These are phyloP conservation scores for rat (Rattus norvegicus) DNA, from an alignment of 2,113 vertebrate genomes.

Conservation along the genomic window DNA sequence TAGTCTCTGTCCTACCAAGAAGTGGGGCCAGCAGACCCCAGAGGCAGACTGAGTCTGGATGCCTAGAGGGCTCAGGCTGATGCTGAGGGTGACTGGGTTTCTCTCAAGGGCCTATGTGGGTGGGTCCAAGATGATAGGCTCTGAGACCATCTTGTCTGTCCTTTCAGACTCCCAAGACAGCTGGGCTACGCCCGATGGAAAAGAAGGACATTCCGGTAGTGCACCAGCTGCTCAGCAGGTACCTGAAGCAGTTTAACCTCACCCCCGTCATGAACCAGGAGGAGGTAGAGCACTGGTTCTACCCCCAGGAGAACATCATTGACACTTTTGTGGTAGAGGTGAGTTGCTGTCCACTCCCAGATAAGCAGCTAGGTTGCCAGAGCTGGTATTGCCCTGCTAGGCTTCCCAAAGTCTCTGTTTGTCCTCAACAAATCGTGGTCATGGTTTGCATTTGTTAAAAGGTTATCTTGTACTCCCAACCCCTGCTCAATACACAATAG, in stretches of 20 bases:
- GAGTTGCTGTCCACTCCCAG: conserved; percentile 53
- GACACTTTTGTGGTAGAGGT: conserved; percentile 98
- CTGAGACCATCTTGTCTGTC: neutral
- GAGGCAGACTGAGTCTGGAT: neutral
- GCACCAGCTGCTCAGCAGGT: conserved; percentile 92
- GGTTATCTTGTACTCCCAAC: neutral
- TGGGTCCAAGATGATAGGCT: neutral
- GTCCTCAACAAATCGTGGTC: neutral
- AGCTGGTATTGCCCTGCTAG: neutral
- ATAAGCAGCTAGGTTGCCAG: neutral
- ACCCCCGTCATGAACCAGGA: conserved; percentile 93
- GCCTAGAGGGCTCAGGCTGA: too few relatives aligned
- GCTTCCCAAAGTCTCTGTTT: neutral
- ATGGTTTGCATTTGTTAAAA: neutral
- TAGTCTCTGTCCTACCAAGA: neutral
- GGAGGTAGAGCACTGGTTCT: conserved; percentile 97
- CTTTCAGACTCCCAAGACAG: conserved; percentile 92
- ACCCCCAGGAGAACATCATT: conserved; percentile 97
- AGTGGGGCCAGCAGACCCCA: neutral
- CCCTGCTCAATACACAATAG: neutral
- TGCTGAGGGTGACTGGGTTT: neutral
- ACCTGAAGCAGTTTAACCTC: conserved; percentile 96
- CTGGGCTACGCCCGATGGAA: conserved; percentile 94
- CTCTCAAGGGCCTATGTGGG: neutral
- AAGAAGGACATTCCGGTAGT: conserved; percentile 92